These are phyloP conservation scores for Drosophila dives DNA, from an alignment of 2,888 invertebrate genomes.

Conservation along the genomic window DNA sequence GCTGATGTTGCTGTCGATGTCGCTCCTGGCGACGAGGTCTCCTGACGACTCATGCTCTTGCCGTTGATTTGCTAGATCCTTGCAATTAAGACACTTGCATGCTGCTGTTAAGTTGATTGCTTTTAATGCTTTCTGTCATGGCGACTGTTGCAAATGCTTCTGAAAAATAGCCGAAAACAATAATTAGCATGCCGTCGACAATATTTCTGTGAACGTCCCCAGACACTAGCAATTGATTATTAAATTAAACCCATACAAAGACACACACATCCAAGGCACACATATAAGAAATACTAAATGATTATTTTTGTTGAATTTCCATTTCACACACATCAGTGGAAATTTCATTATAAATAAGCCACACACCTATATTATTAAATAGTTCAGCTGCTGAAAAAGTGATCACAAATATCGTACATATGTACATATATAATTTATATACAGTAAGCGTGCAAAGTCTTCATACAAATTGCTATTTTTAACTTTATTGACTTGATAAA, in stretches of 20 bases:
- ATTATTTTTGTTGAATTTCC: constrained; percentile 60
- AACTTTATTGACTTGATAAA: constrained; percentile 50
- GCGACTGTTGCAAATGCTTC: constrained; percentile 33
- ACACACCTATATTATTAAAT: constrained; percentile 33
- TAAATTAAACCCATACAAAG: constrained; percentile 36
- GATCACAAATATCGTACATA: constrained; percentile 32
- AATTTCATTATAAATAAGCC: constrained; percentile 44
- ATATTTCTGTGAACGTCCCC: constrained; percentile 28
- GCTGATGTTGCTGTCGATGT: not conserved
- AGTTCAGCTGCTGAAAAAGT: constrained; percentile 54
- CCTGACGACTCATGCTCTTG: constrained; percentile 73
- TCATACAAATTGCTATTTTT: constrained; percentile 46
- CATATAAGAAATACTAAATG: constrained; percentile 30
- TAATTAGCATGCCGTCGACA: constrained; percentile 64
- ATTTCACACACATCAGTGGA: constrained; percentile 64
- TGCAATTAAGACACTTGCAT: constrained; percentile 52
- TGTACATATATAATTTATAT: not conserved
- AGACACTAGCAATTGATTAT: constrained; percentile 66
- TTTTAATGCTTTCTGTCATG: constrained; percentile 51
- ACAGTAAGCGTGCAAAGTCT: constrained; percentile 49
- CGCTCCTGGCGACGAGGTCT: constrained; percentile 30
- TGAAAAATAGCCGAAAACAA: constrained; percentile 38
- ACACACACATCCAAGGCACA: constrained; percentile 4
- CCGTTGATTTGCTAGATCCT: constrained; percentile 25
- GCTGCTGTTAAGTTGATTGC: constrained; percentile 25